Evolutionary conservation across 2,797 vertebrate genomes (phyloP), one percentile per base, ranked within the genome.

Genomic region (Enteromius anoplus): DNA sequence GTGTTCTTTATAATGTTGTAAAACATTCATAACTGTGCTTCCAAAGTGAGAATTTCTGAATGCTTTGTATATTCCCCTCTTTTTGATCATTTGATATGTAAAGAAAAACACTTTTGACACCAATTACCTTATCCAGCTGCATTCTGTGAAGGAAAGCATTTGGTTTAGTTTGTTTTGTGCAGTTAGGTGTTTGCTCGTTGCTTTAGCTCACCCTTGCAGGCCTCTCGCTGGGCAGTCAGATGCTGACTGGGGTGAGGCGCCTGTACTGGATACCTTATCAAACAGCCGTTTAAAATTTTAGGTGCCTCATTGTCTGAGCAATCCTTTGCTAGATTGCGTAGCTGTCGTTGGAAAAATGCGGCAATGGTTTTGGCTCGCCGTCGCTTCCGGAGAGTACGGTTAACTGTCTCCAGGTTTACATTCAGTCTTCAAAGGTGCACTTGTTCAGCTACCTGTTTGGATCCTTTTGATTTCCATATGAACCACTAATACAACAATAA

Each of bases 341-440:
- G 84, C 60, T 85, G 58, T 70, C 19, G 11, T 84, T 66, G 79
- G 84, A 85, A 88, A 90, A 85, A 87, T 32, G 82, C 47, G 23
- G 62, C 51, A 42, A 40, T 84, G 75, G 65, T 86, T 73, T 83
- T 78, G 82, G 65, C 83, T 85, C 81, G 85, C 81, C 55, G 40
- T 37, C 17, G 58, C 29, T 12, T 66, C 19, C 58, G 75, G 78
- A 34, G 75, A 75, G 45, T 65, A 23, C 75, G 85, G 88, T 82
- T 87, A 87, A 89, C 71, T 82, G 75, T 78, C 89, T 89, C 87
- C 88, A 89, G 88, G 85, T 88, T 87, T 71, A 42, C 75, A 75
- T 87, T 88, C 72, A 86, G 86, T 86, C 76, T 88, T 87, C 85
- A 85, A 87, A 87, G 79, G 84, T 88, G 76, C 66, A 82, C 53